phyloP scores from a whole-genome alignment of 2,113 vertebrate species.

The Plecotus auritus region DNA sequence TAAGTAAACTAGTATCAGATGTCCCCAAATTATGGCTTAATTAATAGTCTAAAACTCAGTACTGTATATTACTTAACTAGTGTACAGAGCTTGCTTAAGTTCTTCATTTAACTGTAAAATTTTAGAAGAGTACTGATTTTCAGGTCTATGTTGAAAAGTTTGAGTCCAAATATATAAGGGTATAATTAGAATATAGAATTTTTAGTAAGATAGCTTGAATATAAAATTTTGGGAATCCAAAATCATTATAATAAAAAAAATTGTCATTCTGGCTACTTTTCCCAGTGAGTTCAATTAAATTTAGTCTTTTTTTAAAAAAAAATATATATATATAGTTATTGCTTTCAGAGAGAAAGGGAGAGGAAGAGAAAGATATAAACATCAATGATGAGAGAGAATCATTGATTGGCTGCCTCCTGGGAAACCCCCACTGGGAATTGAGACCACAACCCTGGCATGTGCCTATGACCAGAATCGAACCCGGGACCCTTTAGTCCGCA shows the following conservation, averaged over 20 bases:
- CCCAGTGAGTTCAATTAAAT: slow-evolving; percentile 71
- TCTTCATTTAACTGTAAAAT: slow-evolving; percentile 24
- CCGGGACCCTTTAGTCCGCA: too few species aligned
- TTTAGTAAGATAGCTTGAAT: slow-evolving; percentile 44
- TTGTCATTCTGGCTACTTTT: slow-evolving; percentile 61
- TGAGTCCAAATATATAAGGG: slow-evolving; percentile 51
- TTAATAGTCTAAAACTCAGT: slow-evolving; percentile 65
- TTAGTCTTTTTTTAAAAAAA: slow-evolving; percentile 15
- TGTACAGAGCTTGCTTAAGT: background rate
- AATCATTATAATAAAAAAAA: slow-evolving; percentile 60
- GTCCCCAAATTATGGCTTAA: slow-evolving; percentile 48
- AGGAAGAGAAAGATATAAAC: too few species aligned
- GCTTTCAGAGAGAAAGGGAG: too few species aligned
- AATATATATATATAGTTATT: too few species aligned
- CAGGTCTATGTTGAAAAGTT: slow-evolving; percentile 50
- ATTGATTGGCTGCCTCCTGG: too few species aligned
- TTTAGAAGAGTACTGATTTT: slow-evolving; percentile 52
- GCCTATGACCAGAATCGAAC: too few species aligned
- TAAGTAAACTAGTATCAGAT: slow-evolving; percentile 57
- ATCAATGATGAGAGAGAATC: too few species aligned
- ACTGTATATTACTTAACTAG: slow-evolving; percentile 54
- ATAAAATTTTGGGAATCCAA: background rate
- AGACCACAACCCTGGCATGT: too few species aligned
- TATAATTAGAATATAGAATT: slow-evolving; percentile 38
- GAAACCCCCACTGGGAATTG: too few species aligned